phyloP scores from a whole-genome alignment of 2,797 vertebrate species.

The Anguilla marmorata region DNA sequence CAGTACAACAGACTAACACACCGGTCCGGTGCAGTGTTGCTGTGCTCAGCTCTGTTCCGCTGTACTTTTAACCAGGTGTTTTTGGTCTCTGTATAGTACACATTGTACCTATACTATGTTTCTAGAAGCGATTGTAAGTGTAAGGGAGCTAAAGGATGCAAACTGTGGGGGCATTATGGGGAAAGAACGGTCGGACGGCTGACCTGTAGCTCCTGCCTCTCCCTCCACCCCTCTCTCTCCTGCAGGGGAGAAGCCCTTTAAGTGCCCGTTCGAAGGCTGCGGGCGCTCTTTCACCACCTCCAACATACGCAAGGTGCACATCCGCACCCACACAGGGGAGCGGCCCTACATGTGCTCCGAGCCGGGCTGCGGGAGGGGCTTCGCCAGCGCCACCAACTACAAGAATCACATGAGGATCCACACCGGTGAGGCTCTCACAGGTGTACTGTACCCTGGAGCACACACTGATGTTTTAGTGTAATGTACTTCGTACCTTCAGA shows the following conservation, averaged over 20 bases:
- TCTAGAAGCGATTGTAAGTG: not conserved
- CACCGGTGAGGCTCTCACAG: constrained; percentile 64
- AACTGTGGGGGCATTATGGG: not conserved
- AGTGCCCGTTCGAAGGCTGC: constrained; percentile 78
- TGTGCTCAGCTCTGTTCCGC: not conserved
- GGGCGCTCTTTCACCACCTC: constrained; percentile 80
- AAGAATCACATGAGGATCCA: constrained; percentile 84
- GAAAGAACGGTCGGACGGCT: not conserved
- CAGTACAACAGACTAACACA: not conserved
- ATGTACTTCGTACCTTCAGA: not conserved
- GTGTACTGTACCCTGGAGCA: not conserved
- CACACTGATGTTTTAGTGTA: not conserved
- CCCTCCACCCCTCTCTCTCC: not conserved
- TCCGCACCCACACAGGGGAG: constrained; percentile 79
- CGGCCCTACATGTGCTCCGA: constrained; percentile 75
- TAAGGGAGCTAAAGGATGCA: not conserved
- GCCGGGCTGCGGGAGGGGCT: constrained; percentile 74
- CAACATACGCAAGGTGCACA: constrained; percentile 80
- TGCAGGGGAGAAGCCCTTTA: constrained; percentile 77
- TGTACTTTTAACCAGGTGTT: not conserved
- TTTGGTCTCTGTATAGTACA: not conserved
- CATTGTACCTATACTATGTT: too few species aligned
- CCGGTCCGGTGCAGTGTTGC: not conserved
- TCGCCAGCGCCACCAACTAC: constrained; percentile 81
- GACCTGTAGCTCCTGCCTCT: not conserved